Conservation (phyloP, 1,140 invertebrate species). For the Palaemon carinicauda region DNA sequence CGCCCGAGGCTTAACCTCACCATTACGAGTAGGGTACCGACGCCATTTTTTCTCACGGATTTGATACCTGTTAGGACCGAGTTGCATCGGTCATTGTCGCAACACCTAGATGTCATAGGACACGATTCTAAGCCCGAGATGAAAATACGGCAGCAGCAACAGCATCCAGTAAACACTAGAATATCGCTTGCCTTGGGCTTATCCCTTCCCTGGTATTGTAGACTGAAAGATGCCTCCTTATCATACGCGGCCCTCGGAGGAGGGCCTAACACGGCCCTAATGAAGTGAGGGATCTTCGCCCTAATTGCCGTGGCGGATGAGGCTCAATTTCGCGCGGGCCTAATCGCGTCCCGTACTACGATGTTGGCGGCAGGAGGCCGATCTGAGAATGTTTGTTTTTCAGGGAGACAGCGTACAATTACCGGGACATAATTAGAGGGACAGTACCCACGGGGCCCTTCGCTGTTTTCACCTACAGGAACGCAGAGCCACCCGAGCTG, state of each 20-base stretch:
- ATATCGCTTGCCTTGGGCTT: constrained; percentile 30
- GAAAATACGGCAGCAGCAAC: no score
- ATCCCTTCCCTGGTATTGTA: constrained; percentile 38
- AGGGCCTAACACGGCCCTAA: background rate
- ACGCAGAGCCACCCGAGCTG: background rate
- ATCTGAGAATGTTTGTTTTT: constrained; percentile 53
- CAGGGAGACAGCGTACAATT: constrained; percentile 51
- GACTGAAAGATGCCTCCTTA: constrained; percentile 44
- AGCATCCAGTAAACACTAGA: constrained; percentile 32
- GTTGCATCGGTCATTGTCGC: no score
- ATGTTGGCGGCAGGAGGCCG: background rate
- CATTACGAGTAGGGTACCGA: constrained; percentile 14
- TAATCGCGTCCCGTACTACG: background rate
- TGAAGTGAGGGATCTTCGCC: background rate
- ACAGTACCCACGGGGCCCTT: constrained; percentile 24
- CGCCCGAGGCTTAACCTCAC: background rate
- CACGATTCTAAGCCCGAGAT: no score
- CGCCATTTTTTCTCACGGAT: no score
- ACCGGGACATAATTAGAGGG: constrained; percentile 51
- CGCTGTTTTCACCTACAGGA: constrained; percentile 15
- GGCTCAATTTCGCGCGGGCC: constrained; percentile 2
- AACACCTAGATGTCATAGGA: no score
- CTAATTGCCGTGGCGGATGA: background rate
- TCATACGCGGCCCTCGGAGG: background rate
- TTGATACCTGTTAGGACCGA: no score